Base-by-base conservation (phyloP, 2,797 vertebrate species). In the Perodicticus potto region DNA sequence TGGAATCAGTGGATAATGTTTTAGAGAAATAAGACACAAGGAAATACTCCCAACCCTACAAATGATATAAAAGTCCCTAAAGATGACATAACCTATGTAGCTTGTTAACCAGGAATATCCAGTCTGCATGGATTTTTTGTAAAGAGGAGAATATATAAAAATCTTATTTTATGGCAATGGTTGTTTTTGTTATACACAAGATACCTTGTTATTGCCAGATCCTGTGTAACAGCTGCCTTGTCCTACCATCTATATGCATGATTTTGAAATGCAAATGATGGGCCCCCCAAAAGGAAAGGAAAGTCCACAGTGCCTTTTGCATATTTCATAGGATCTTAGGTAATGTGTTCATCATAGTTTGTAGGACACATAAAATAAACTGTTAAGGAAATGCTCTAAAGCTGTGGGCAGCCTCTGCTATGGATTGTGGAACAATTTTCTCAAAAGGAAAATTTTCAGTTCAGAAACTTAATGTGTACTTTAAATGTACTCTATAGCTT, bases 281-380 rank as follows among this genome's bases (percentile, higher is more conserved):
- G 9, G 74, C 9, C 22, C 45, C 49, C 49, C 11, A 49, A 77
- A 65, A 53, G 7, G 70, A 82, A 78, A 85, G 49, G 20, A 17
- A 83, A 73, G 63, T 74, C 13, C 63, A 55, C 12, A 91, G 78
- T 76, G 7, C 2, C 76, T 81, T 84, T 96, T 2, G 94, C 8
- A 34, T 55, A 55, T 84, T 74, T 49, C 40, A 86, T 37, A 69
- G 3, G 1, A 11, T 80, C 25, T 76, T 45, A 65, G 5, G 4
- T 73, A 86, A 3, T 8, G 65, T 80, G 4, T 37, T 76, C 9
- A n/a, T 55, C 49, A 16, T 4, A 40, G 40, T 40, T 40, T 40
- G 40, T 40, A 40, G 40, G 4, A 78, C 17, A 81, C n/a, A 34
- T 89, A 73, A 74, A 90, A 89, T 70, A 80, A 65, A 93, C 82